Conservation (phyloP, 2,888 invertebrate genomes). For the Hipparchia semele region DNA sequence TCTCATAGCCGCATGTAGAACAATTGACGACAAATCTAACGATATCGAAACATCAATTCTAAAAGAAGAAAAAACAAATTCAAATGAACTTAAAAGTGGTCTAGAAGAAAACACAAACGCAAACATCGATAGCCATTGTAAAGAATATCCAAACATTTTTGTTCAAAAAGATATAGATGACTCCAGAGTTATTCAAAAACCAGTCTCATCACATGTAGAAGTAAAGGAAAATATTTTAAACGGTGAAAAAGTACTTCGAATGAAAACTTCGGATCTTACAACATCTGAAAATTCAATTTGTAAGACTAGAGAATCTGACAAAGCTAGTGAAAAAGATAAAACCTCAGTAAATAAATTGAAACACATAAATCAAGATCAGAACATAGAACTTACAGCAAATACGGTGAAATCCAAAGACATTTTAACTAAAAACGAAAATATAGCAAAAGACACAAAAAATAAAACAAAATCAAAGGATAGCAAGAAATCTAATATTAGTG, state of each 20-base stretch:
- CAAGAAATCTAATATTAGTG: neutral
- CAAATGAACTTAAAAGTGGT: neutral
- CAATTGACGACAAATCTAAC: slow-evolving; percentile 20
- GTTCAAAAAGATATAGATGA: neutral
- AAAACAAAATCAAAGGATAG: neutral
- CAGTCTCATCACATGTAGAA: neutral
- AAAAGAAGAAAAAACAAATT: neutral
- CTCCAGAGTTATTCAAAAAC: neutral
- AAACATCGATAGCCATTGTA: neutral
- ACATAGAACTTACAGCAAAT: neutral
- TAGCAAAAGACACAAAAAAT: neutral
- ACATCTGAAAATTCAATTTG: neutral
- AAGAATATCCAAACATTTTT: neutral
- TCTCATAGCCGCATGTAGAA: neutral
- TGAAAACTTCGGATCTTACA: neutral
- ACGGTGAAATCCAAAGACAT: neutral
- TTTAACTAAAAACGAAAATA: neutral
- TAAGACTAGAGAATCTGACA: neutral
- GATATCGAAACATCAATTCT: neutral
- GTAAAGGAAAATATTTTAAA: slow-evolving; percentile 2
- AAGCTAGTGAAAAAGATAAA: neutral
- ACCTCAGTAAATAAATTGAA: neutral
- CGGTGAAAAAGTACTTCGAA: neutral
- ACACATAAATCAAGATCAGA: neutral
- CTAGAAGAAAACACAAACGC: neutral